phyloP scores from a whole-genome alignment of 30 jellyfish, hydroid and myxozoan species.

The Cassiopea xamachana region DNA sequence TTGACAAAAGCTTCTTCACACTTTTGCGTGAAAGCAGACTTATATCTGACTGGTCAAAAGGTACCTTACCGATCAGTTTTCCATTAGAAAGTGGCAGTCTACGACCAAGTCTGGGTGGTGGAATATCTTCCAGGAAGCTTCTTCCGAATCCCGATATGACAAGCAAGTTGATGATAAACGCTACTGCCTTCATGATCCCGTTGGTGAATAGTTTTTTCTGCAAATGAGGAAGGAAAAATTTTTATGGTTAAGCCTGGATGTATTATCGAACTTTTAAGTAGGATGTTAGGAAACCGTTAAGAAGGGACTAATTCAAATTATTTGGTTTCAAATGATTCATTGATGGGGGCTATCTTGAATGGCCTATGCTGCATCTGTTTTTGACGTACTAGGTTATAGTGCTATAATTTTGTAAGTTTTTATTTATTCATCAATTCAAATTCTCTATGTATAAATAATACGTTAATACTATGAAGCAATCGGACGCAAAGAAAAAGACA shows the following conservation, averaged over 20 bases:
- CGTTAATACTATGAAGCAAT: too few species aligned
- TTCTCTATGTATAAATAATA: too few species aligned
- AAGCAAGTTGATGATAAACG: conserved; percentile 1
- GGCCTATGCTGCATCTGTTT: too few species aligned
- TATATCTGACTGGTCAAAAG: neutral
- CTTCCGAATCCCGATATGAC: conserved; percentile 15
- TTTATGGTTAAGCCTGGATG: neutral
- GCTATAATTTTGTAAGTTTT: too few species aligned
- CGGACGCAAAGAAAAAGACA: too few species aligned
- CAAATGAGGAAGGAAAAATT: neutral
- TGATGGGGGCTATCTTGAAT: too few species aligned
- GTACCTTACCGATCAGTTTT: neutral
- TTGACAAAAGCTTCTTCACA: conserved; percentile 25
- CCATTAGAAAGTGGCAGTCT: neutral
- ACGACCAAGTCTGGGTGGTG: neutral
- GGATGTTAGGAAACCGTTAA: too few species aligned
- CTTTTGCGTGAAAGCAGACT: conserved; percentile 22
- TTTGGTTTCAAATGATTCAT: too few species aligned
- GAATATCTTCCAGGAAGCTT: neutral
- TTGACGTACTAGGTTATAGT: too few species aligned
- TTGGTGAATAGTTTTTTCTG: neutral
- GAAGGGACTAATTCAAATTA: too few species aligned
- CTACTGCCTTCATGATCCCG: neutral
- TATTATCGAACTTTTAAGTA: too few species aligned
- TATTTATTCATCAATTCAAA: too few species aligned